Evolutionary conservation across 2,797 vertebrate species (phyloP).

Genomic region (Sitta carolinensis): DNA sequence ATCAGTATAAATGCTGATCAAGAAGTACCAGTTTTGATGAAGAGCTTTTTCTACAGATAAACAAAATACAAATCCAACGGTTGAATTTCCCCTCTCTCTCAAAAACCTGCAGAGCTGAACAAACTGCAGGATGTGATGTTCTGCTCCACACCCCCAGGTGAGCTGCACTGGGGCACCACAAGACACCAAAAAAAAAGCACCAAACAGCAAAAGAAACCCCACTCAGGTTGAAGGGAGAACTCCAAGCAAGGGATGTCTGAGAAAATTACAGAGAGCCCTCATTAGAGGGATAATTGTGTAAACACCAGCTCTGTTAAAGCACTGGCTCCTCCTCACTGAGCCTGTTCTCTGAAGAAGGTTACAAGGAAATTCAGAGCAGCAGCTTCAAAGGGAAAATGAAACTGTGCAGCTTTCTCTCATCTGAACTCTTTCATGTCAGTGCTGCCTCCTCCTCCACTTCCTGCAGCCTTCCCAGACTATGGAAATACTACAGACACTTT

Average conservation of each 20-base stretch:
- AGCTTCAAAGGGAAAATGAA: neutral
- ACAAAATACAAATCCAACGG: neutral
- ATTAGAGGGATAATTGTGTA: neutral
- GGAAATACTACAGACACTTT: neutral
- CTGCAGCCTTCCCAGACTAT: neutral
- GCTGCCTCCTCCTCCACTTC: neutral
- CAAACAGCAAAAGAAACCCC: neutral
- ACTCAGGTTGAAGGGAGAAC: neutral
- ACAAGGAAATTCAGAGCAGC: neutral
- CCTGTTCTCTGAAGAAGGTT: neutral
- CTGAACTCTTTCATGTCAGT: neutral
- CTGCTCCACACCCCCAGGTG: neutral
- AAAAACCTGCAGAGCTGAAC: neutral
- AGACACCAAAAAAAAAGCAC: neutral
- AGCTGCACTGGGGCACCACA: neutral
- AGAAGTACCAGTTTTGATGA: neutral
- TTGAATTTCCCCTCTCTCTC: neutral
- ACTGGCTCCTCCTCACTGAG: neutral
- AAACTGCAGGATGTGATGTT: neutral
- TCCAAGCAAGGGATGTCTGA: neutral
- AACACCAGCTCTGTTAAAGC: neutral
- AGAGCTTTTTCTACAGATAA: neutral
- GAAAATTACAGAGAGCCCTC: neutral
- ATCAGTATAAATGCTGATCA: neutral
- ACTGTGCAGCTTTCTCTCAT: neutral